Evolutionary conservation across 2,797 vertebrate genomes (phyloP).

Genomic region (Serranus cabrilla): DNA sequence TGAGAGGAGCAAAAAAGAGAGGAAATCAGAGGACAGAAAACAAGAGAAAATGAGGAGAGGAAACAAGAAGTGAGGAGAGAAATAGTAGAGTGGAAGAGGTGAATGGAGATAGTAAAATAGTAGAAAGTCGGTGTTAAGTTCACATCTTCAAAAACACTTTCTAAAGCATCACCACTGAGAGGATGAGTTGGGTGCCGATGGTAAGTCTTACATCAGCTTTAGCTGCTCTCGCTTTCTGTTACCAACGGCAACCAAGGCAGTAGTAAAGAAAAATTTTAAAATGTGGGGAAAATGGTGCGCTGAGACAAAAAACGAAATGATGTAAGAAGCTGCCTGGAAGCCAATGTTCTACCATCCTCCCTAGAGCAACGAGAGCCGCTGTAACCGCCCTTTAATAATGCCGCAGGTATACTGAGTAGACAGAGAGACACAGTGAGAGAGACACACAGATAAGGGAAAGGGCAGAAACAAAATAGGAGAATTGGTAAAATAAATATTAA

Average conservation of each 20-base stretch:
- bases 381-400: constrained; percentile 65
- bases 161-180: constrained; percentile 50
- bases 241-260: constrained; percentile 55
- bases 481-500: constrained; percentile 26
- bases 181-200: constrained; percentile 52
- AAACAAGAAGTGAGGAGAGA: background rate
- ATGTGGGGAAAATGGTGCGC: constrained; percentile 44
- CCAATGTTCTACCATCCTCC: constrained; percentile 61
- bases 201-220: constrained; percentile 75
- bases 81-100: constrained; percentile 3
- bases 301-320: constrained; percentile 67
- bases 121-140: constrained; percentile 45
- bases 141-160: constrained; percentile 46
- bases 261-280: constrained; percentile 30
- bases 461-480: constrained; percentile 40
- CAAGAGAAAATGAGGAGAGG: too few relatives aligned
- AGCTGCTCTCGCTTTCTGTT: constrained; percentile 52
- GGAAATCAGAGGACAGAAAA: too few relatives aligned
- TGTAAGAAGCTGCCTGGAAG: constrained; percentile 72
- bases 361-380: constrained; percentile 51
- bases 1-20: too few relatives aligned
- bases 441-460: constrained; percentile 49
- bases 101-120: constrained; percentile 2
- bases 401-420: constrained; percentile 55
- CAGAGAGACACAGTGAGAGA: constrained; percentile 23